Evolutionary conservation across 2,888 invertebrate species (phyloP).

Genomic region (Philaethria dido): DNA sequence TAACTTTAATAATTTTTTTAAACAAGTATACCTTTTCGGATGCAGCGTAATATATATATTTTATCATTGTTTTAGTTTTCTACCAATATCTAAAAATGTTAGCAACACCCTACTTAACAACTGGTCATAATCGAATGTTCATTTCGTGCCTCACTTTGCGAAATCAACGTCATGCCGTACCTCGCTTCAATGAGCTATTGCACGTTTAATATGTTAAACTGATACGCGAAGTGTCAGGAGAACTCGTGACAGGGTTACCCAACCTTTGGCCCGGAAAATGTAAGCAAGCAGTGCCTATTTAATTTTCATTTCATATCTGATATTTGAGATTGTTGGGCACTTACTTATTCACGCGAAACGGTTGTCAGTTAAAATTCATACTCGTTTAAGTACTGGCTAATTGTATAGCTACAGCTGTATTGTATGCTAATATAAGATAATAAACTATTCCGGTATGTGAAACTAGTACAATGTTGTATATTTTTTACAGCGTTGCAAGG

Average conservation of each 20-base stretch:
- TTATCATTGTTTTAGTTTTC: not conserved
- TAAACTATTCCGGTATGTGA: conserved; percentile 14
- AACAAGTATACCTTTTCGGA: not conserved
- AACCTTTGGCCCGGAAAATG: conserved; percentile 48
- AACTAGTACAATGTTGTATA: conserved; percentile 8
- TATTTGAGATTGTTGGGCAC: conserved; percentile 31
- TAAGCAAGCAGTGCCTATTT: conserved; percentile 40
- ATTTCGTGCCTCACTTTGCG: conserved; percentile 44
- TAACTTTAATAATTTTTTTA: not conserved
- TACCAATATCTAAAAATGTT: conserved; percentile 27
- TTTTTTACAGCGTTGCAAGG: conserved; percentile 9
- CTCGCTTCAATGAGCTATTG: conserved; percentile 45
- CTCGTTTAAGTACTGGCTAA: conserved; percentile 34
- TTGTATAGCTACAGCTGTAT: conserved; percentile 29
- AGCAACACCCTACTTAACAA: conserved; percentile 29
- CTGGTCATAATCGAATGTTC: conserved; percentile 34
- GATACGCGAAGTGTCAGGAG: conserved; percentile 45
- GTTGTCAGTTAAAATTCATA: conserved; percentile 39
- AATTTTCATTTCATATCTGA: conserved; percentile 43
- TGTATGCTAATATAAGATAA: conserved; percentile 32
- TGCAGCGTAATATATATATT: not conserved
- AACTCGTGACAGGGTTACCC: conserved; percentile 46
- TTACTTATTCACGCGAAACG: conserved; percentile 38
- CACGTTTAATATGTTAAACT: conserved; percentile 45
- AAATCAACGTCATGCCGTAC: conserved; percentile 42